Percentiles rank a stretch among this genome's conserved stretches.
phyloP scores from a whole-genome alignment of 2,888 invertebrate genomes.

The Andrena bicolor region DNA sequence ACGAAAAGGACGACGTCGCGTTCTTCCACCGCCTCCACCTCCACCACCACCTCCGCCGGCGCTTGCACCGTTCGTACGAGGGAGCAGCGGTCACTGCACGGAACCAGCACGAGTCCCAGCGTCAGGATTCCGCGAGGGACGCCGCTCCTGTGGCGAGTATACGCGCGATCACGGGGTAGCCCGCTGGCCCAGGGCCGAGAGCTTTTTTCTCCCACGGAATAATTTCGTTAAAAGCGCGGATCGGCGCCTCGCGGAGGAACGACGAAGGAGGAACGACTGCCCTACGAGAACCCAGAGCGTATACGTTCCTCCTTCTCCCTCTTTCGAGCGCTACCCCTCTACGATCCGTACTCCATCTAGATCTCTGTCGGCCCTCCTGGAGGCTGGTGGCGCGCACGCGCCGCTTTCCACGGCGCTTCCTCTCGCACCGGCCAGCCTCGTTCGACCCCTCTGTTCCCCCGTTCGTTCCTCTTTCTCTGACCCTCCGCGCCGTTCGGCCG shows the following conservation, averaged over 20 bases:
- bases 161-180: conserved; percentile 48
- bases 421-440: conserved; percentile 10
- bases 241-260: conserved; percentile 78
- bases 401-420: conserved; percentile 10
- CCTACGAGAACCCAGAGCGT: conserved; percentile 74
- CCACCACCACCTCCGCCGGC: conserved; percentile 53
- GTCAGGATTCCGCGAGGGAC: conserved; percentile 27
- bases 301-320: conserved; percentile 71
- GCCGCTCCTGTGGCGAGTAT: conserved; percentile 33
- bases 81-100: conserved; percentile 44
- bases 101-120: conserved; percentile 18
- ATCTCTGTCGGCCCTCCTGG: conserved; percentile 48
- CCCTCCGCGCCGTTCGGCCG: conserved; percentile 56
- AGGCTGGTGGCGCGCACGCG: conserved; percentile 48
- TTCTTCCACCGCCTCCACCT: conserved; percentile 37
- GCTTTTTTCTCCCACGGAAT: conserved; percentile 59
- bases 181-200: conserved; percentile 50
- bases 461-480: conserved; percentile 56
- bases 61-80: conserved; percentile 59
- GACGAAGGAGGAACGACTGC: conserved; percentile 82
- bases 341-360: conserved; percentile 55
- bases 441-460: conserved; percentile 27
- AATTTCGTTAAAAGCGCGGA: conserved; percentile 79
- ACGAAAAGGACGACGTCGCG: conserved; percentile 64
- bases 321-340: conserved; percentile 41